phyloP scores from a whole-genome alignment of 1,140 invertebrate species.

The Coenobita brevimanus region DNA sequence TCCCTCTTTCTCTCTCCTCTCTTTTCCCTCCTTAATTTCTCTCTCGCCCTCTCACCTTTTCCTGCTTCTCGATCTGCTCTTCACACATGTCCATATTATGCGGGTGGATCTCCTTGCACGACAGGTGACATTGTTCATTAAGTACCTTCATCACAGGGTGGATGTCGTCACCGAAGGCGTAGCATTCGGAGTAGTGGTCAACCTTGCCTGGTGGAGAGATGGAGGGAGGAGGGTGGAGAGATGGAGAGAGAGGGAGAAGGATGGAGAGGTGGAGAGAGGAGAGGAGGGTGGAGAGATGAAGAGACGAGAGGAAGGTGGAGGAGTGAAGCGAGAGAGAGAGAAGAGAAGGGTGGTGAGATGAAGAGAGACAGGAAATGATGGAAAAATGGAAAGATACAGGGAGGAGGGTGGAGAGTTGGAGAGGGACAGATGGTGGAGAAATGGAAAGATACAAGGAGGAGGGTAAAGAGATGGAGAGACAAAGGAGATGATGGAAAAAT shows the following conservation, averaged over 20 bases:
- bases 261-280: not conserved
- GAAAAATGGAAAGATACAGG: not conserved
- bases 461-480: not conserved
- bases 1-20: not conserved
- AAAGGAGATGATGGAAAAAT: not conserved
- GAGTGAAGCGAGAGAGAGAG: not conserved
- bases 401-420: not conserved
- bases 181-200: constrained; percentile 70
- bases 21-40: not conserved
- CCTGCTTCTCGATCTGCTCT: constrained; percentile 71
- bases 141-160: constrained; percentile 70
- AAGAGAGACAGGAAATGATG: not conserved
- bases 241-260: constrained; percentile 5
- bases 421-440: not conserved
- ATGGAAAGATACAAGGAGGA: not conserved
- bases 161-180: constrained; percentile 70
- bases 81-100: constrained; percentile 70
- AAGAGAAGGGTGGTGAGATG: constrained; percentile 29
- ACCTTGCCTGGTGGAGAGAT: constrained; percentile 66
- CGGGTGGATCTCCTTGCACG: constrained; percentile 69
- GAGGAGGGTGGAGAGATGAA: not conserved
- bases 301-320: not conserved
- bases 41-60: constrained; percentile 62
- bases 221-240: constrained; percentile 34
- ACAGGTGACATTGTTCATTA: constrained; percentile 69